Percentiles rank a stretch among this genome's conserved stretches.
Conservation (phyloP, 1,140 invertebrate species). For the Bathynomus jamesi region DNA sequence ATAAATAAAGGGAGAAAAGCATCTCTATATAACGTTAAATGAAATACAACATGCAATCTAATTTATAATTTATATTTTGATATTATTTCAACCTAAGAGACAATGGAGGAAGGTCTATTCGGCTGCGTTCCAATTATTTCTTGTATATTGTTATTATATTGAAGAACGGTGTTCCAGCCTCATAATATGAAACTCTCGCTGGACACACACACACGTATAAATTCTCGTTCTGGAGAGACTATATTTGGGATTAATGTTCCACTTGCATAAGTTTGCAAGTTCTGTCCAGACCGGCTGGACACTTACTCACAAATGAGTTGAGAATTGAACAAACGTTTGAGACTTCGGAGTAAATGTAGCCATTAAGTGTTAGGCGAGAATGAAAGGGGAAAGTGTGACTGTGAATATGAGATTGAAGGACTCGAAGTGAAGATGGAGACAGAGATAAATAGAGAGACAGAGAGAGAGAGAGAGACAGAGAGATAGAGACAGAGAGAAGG, state of each 20-base stretch:
- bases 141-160: neutral
- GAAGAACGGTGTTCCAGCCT: neutral
- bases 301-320: neutral
- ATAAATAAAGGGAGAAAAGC: too few relatives aligned
- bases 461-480: too few relatives aligned
- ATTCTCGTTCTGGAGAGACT: neutral
- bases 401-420: neutral
- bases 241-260: neutral
- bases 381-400: neutral
- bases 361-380: neutral
- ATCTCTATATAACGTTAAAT: too few relatives aligned
- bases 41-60: neutral
- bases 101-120: neutral
- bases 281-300: neutral
- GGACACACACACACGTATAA: neutral
- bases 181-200: neutral
- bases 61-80: constrained; percentile 2
- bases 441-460: neutral
- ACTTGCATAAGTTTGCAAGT: neutral
- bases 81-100: neutral
- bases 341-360: neutral
- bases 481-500: too few relatives aligned
- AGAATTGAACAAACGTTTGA: neutral
- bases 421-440: neutral
- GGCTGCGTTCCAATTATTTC: neutral